phyloP scores from a whole-genome alignment of 2,797 vertebrate species.

The Danio tinwini region DNA sequence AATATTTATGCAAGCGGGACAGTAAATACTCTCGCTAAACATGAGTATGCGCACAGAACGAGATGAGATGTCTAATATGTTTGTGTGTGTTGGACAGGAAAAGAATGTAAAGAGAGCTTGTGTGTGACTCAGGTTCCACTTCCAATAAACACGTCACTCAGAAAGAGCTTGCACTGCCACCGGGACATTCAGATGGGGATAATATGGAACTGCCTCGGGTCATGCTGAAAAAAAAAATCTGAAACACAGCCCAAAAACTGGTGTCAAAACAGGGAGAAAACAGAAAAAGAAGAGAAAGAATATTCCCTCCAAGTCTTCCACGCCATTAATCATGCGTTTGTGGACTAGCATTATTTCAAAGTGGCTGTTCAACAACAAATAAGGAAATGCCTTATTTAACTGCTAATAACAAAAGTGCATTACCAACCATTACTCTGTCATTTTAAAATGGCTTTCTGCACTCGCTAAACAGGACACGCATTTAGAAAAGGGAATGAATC shows the following conservation, averaged over 20 bases:
- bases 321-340: slow-evolving; percentile 53
- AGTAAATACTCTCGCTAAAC: slow-evolving; percentile 47
- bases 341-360: slow-evolving; percentile 36
- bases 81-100: slow-evolving; percentile 3
- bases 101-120: slow-evolving; percentile 19
- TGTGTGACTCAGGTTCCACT: slow-evolving; percentile 39
- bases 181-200: background rate
- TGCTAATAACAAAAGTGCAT: slow-evolving; percentile 51
- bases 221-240: slow-evolving; percentile 38
- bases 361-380: slow-evolving; percentile 49
- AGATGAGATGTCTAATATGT: background rate
- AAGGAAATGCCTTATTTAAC: slow-evolving; percentile 46
- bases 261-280: slow-evolving; percentile 8
- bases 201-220: slow-evolving; percentile 27
- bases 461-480: slow-evolving; percentile 47
- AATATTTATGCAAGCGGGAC: slow-evolving; percentile 52
- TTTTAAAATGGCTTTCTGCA: slow-evolving; percentile 43
- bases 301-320: slow-evolving; percentile 1
- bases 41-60: slow-evolving; percentile 10
- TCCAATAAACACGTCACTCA: slow-evolving; percentile 51
- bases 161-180: slow-evolving; percentile 27
- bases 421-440: slow-evolving; percentile 48
- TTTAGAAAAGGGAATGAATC: slow-evolving; percentile 44
- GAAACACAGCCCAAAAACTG: background rate
- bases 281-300: background rate